Percentiles rank a stretch among this genome's conserved stretches.
These are phyloP conservation scores for Microtus oregoni DNA, from an alignment of 2,113 vertebrate genomes.

Conservation along the genomic window DNA sequence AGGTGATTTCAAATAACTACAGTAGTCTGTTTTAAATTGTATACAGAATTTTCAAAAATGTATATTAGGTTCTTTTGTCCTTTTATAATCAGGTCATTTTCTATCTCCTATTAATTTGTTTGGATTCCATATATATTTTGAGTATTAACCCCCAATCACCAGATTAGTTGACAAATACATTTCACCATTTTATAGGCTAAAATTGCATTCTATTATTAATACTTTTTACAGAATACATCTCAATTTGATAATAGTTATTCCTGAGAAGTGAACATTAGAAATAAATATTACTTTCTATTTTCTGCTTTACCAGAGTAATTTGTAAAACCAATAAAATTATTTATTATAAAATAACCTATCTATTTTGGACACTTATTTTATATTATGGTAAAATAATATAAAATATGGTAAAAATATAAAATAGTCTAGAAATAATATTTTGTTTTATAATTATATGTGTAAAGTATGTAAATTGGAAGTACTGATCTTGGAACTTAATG, in stretches of 20 bases:
- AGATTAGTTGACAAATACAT: not conserved
- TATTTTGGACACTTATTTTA: not conserved
- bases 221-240: not conserved
- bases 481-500: not conserved
- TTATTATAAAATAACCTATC: not conserved
- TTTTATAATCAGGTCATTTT: not conserved
- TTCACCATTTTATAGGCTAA: not conserved
- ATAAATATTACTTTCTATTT: not conserved
- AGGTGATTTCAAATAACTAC: not conserved
- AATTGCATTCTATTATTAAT: not conserved
- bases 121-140: not conserved
- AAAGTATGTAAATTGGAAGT: not conserved
- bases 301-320: not conserved
- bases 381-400: not conserved
- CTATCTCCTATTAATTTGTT: not conserved
- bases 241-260: not conserved
- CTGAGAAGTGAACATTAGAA: not conserved
- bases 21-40: not conserved
- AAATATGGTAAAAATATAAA: not conserved
- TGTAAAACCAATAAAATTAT: not conserved
- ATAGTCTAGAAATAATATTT: not conserved
- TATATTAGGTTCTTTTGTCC: not conserved
- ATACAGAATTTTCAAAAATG: not conserved
- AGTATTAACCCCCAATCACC: not conserved
- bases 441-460: not conserved